Evolutionary conservation across 1,140 invertebrate genomes (phyloP).

Genomic region (Sarcophaga peregrina): DNA sequence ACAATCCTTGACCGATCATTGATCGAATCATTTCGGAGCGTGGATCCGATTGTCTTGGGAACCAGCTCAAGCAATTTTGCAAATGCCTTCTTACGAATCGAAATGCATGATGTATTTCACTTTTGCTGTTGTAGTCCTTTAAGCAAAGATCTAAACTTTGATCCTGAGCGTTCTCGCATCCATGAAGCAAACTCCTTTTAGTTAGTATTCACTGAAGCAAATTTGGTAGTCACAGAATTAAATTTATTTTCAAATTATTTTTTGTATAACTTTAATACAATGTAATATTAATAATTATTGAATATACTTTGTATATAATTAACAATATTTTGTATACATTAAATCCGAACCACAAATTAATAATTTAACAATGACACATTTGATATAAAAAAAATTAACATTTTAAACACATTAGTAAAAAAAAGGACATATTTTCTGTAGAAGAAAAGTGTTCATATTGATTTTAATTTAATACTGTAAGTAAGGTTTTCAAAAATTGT

Average conservation of each 20-base stretch:
- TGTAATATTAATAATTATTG: neutral
- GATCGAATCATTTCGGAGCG: too few relatives aligned
- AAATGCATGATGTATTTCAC: too few relatives aligned
- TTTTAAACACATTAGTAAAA: neutral
- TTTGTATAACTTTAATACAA: neutral
- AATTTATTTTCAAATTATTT: neutral
- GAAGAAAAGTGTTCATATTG: neutral
- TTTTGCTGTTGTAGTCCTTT: too few relatives aligned
- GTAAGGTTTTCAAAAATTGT: neutral
- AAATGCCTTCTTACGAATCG: too few relatives aligned
- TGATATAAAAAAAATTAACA: neutral
- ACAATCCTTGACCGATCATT: too few relatives aligned
- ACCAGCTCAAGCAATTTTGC: too few relatives aligned
- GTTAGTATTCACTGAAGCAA: too few relatives aligned
- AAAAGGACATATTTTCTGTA: neutral
- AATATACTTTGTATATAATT: conserved; percentile 20
- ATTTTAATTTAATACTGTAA: neutral
- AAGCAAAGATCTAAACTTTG: too few relatives aligned
- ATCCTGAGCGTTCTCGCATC: too few relatives aligned
- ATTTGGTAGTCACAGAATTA: too few relatives aligned
- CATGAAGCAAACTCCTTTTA: too few relatives aligned
- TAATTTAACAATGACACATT: neutral
- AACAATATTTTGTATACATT: neutral
- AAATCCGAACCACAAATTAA: neutral
- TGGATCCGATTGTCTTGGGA: too few relatives aligned